Evolutionary conservation across 2,888 invertebrate species (phyloP).

Genomic region (Drosophila austrosaltans): DNA sequence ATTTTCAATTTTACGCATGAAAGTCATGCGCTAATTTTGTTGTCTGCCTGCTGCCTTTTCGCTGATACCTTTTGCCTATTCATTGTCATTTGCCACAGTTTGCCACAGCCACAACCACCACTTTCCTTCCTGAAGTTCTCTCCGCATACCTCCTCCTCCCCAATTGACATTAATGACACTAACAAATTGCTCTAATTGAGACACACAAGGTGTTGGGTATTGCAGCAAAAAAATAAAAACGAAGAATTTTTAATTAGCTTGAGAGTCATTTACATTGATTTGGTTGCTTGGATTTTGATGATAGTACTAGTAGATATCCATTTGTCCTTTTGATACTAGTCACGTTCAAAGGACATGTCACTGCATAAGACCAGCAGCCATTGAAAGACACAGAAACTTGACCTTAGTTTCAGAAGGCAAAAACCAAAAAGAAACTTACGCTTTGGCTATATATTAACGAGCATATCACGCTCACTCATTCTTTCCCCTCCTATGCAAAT

Average conservation of each 20-base stretch:
- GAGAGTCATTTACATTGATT: conserved; percentile 4
- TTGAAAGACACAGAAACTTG: conserved; percentile 48
- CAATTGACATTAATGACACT: conserved; percentile 77
- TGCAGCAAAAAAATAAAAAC: not conserved
- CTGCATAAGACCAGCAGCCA: conserved; percentile 27
- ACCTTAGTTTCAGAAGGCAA: conserved; percentile 53
- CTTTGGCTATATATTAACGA: conserved; percentile 46
- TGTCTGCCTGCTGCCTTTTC: conserved; percentile 31
- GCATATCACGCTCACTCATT: conserved; percentile 54
- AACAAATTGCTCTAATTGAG: conserved; percentile 72
- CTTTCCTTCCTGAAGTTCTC: not conserved
- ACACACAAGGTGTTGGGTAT: conserved; percentile 52
- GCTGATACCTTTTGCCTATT: conserved; percentile 59
- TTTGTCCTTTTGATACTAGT: conserved; percentile 33
- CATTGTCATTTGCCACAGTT: conserved; percentile 73
- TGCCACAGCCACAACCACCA: conserved; percentile 3
- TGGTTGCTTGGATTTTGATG: conserved; percentile 9
- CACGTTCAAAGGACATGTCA: conserved; percentile 33
- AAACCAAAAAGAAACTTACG: conserved; percentile 39
- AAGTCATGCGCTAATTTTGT: conserved; percentile 77
- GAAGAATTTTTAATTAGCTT: conserved; percentile 60
- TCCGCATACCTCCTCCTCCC: not conserved
- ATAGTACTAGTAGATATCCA: conserved; percentile 1
- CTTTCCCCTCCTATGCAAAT: conserved; percentile 51
- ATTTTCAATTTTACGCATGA: conserved; percentile 78